A percentile compares a stretch with the other conserved stretches of the same genome.
Conservation (phyloP, 2,113 vertebrate genomes). For the Oceanodroma tethys region DNA sequence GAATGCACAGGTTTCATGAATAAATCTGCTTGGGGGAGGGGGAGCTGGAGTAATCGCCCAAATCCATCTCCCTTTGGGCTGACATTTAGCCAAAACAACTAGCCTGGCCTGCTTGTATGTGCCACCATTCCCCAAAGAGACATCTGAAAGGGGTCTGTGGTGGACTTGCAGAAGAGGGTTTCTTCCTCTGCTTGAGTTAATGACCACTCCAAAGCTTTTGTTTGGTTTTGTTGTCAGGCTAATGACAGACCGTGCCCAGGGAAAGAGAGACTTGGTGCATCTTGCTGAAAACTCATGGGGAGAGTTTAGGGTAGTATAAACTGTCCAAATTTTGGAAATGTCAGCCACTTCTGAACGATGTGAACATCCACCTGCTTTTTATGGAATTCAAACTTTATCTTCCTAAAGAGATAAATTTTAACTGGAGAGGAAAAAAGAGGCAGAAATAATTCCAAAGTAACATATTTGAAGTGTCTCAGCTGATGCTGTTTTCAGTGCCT, state of each 20-base stretch:
- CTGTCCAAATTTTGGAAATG: background rate
- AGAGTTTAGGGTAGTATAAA: background rate
- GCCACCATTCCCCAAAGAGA: background rate
- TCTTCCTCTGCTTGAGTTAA: background rate
- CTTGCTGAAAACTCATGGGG: background rate
- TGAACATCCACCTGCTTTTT: background rate
- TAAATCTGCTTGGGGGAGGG: fast-evolving
- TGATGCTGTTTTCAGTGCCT: background rate
- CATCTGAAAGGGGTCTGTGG: background rate
- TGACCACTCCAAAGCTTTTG: background rate
- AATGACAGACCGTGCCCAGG: background rate
- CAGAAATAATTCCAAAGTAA: background rate
- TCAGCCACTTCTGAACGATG: background rate
- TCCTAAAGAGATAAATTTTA: background rate
- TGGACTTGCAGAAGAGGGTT: background rate
- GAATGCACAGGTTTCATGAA: background rate
- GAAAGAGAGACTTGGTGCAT: background rate
- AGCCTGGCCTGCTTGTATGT: fast-evolving
- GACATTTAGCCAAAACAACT: background rate
- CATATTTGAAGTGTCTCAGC: background rate
- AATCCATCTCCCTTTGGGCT: background rate
- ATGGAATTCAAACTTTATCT: background rate
- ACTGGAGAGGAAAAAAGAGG: background rate
- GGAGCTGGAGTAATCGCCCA: background rate
- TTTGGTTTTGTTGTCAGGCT: background rate